These are phyloP conservation scores for Apotomis capreana DNA, from an alignment of 2,888 invertebrate species.

Conservation along the genomic window DNA sequence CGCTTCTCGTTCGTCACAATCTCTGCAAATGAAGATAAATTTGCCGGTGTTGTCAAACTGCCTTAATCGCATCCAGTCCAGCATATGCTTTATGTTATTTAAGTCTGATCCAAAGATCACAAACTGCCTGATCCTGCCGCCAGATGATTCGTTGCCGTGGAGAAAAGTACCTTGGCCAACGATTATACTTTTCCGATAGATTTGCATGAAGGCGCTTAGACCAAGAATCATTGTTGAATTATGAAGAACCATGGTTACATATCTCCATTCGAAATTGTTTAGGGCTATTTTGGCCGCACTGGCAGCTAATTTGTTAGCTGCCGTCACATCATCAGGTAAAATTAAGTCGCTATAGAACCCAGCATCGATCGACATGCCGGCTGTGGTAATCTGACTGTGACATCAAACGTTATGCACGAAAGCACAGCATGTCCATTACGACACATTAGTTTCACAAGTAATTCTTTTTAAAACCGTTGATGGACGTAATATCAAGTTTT, in stretches of 20 bases:
- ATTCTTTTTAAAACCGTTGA: slow-evolving; percentile 15
- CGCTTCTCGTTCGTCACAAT: slow-evolving; percentile 62
- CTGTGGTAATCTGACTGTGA: slow-evolving; percentile 39
- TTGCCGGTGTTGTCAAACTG: slow-evolving; percentile 66
- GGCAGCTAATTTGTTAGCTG: slow-evolving; percentile 53
- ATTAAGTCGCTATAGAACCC: slow-evolving; percentile 42
- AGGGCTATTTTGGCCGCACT: slow-evolving; percentile 63
- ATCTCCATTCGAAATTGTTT: slow-evolving; percentile 65
- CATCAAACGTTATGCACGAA: slow-evolving; percentile 44
- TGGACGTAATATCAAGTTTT: slow-evolving; percentile 18
- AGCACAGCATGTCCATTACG: slow-evolving; percentile 24
- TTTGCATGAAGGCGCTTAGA: slow-evolving; percentile 57
- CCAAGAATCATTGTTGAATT: slow-evolving; percentile 59
- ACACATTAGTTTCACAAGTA: slow-evolving; percentile 26
- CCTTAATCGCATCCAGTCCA: slow-evolving; percentile 56
- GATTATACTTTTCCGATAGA: slow-evolving; percentile 59
- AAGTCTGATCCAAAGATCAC: slow-evolving; percentile 61
- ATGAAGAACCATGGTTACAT: slow-evolving; percentile 63
- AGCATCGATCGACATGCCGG: slow-evolving; percentile 42
- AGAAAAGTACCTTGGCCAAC: slow-evolving; percentile 54
- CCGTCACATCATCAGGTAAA: slow-evolving; percentile 29
- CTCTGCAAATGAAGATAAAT: slow-evolving; percentile 65
- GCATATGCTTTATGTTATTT: slow-evolving; percentile 51
- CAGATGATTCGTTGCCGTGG: slow-evolving; percentile 46
- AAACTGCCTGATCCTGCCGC: slow-evolving; percentile 51